Evolutionary conservation across 2,113 vertebrate genomes (phyloP), one percentile per base, ranked within the genome.

Genomic region (Lagopus leucura): DNA sequence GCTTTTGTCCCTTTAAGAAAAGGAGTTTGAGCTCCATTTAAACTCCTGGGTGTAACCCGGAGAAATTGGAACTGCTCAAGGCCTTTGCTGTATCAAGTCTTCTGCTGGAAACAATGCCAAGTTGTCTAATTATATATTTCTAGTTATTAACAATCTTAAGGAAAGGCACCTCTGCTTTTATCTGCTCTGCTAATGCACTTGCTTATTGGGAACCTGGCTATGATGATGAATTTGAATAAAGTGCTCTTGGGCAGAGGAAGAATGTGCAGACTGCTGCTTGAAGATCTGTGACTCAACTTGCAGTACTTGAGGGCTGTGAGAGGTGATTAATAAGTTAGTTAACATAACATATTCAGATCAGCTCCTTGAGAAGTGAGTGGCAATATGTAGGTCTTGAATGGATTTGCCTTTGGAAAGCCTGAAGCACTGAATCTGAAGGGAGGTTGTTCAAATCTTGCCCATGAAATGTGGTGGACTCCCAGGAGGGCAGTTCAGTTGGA

Each of bases 401-500:
- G 20, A 55, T 88, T 83, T 91, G 22, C 61, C 86, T 92, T 92
- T 60, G 54, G 67, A 66, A 96, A 79, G 71, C 76, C 48, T 61
- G n/a, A 78, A 86, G 84, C 55, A 60, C 28, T 38, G 63, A 82
- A 66, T 87, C 63, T 86, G 54, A 38, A 75, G 64, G 74, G 87
- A 91, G 30, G 81, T 91, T 94, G 86, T 57, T 94, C 61, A 64
- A 82, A 32, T 69, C 72, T 93, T 90, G 64, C 72, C 50, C 47
- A 22, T 2, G 32, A 28, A 81, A 66, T 66, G 36, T 83, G 47
- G 36, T 64, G 84, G 91, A 54, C 82, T 91, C 6, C 65, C 91
- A 78, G 61, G 74, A 86, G 75, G 90, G 86, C 82, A 95, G 69
- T 93, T 94, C 66, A 79, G 78, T 66, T 81, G 86, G 69, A 81